Conservation (phyloP, 2,888 invertebrate genomes). For the Salpingus planirostris region DNA sequence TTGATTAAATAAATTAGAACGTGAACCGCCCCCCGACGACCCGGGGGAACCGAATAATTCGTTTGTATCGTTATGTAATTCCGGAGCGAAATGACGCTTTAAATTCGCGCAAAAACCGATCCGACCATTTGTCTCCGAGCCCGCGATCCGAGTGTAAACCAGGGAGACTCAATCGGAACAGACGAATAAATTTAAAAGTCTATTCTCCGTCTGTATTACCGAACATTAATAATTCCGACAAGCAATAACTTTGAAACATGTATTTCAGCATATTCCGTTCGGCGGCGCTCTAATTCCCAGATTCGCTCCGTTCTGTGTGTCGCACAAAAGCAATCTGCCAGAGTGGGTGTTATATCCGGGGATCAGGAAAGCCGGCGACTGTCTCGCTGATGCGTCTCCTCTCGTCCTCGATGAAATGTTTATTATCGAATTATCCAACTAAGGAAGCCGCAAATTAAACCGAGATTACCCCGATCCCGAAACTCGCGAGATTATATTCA, state of each 20-base stretch:
- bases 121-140: slow-evolving; percentile 29
- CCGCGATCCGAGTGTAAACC: slow-evolving; percentile 30
- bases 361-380: slow-evolving; percentile 17
- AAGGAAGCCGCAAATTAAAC: not conserved
- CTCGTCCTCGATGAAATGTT: slow-evolving; percentile 10
- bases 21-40: too few relatives aligned
- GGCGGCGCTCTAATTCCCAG: slow-evolving; percentile 25
- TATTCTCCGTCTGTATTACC: slow-evolving; percentile 36
- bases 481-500: too few relatives aligned
- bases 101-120: slow-evolving; percentile 14
- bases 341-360: slow-evolving; percentile 24
- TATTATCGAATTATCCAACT: slow-evolving; percentile 15
- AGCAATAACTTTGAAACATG: slow-evolving; percentile 36
- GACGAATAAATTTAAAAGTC: slow-evolving; percentile 37
- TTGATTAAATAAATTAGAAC: too few relatives aligned
- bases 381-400: not conserved
- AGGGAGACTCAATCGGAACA: slow-evolving; percentile 30
- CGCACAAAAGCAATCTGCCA: slow-evolving; percentile 25
- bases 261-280: slow-evolving; percentile 34
- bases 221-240: slow-evolving; percentile 37
- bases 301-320: slow-evolving; percentile 19
- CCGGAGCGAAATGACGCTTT: slow-evolving; percentile 13
- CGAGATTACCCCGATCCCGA: too few relatives aligned
- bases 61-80: slow-evolving; percentile 1
- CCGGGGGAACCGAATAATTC: too few relatives aligned